phyloP scores from a whole-genome alignment of 1,140 invertebrate species.

The Lordiphosa collinella region DNA sequence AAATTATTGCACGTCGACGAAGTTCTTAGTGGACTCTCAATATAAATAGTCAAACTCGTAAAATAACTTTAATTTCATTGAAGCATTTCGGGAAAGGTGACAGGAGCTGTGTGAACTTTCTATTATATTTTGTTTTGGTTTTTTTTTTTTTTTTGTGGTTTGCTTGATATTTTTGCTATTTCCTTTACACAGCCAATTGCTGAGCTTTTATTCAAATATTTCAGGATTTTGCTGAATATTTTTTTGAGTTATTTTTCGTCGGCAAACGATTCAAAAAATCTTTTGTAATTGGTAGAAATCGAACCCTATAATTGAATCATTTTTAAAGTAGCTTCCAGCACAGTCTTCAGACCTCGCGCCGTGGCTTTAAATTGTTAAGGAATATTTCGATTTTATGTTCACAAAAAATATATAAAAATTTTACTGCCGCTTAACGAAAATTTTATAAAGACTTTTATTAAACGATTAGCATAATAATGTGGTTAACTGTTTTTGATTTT shows the following conservation, averaged over 20 bases:
- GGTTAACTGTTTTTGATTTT: too few relatives aligned
- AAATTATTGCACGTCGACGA: too few relatives aligned
- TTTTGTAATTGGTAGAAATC: not conserved
- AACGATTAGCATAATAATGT: too few relatives aligned
- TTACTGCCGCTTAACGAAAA: too few relatives aligned
- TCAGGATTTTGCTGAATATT: slow-evolving; percentile 21
- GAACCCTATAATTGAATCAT: too few relatives aligned
- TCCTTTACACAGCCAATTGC: slow-evolving; percentile 36
- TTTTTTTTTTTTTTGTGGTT: not conserved
- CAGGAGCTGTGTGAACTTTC: slow-evolving; percentile 6
- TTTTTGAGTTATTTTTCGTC: slow-evolving; percentile 7
- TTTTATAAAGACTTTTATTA: too few relatives aligned
- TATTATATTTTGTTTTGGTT: slow-evolving; percentile 8
- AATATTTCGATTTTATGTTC: too few relatives aligned
- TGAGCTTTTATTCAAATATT: slow-evolving; percentile 18
- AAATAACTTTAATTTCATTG: slow-evolving; percentile 4
- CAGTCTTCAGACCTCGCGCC: too few relatives aligned
- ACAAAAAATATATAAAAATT: too few relatives aligned
- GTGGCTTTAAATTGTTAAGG: too few relatives aligned
- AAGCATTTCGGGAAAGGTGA: slow-evolving; percentile 2
- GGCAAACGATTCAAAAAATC: not conserved
- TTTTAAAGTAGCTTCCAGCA: too few relatives aligned
- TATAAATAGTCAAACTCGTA: not conserved
- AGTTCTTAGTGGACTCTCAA: too few relatives aligned
- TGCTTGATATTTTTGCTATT: not conserved